A percentile compares a stretch with the other conserved stretches of the same genome.
phyloP scores from a whole-genome alignment of 2,888 invertebrate species.

The Aricia artaxerxes region DNA sequence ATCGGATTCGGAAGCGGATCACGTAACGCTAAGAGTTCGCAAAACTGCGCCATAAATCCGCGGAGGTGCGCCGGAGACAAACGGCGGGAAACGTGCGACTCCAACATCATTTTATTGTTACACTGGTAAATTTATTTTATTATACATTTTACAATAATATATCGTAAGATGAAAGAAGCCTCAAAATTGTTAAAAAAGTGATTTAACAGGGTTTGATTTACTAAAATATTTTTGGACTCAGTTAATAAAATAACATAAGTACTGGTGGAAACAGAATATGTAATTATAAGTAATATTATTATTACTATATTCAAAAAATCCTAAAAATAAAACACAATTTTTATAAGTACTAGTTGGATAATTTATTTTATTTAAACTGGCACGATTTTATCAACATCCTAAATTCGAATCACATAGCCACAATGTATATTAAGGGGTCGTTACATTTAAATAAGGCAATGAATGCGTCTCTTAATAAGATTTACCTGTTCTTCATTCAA shows the following conservation, averaged over 20 bases:
- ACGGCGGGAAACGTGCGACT: conserved; percentile 52
- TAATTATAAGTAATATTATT: too few species aligned
- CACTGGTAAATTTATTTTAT: background rate
- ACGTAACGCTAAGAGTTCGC: conserved; percentile 81
- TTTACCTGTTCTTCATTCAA: conserved; percentile 34
- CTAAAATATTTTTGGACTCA: too few species aligned
- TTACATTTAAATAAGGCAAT: conserved; percentile 22
- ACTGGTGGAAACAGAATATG: too few species aligned
- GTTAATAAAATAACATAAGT: too few species aligned
- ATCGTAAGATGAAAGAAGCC: too few species aligned
- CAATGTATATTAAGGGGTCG: conserved; percentile 17
- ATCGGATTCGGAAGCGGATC: conserved; percentile 80
- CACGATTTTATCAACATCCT: background rate
- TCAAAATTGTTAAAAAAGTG: too few species aligned
- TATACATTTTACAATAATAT: too few species aligned
- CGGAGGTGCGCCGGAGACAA: conserved; percentile 79
- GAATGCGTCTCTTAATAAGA: conserved; percentile 19
- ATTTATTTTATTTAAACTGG: background rate
- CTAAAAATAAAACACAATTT: too few species aligned
- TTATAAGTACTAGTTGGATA: too few species aligned
- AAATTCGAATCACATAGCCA: conserved; percentile 13
- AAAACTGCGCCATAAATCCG: conserved; percentile 80
- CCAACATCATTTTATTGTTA: background rate
- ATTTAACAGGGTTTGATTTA: too few species aligned
- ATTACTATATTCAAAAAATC: too few species aligned